Evolutionary conservation across 2,797 vertebrate species (phyloP).

Genomic region (Sebastes diaconus): DNA sequence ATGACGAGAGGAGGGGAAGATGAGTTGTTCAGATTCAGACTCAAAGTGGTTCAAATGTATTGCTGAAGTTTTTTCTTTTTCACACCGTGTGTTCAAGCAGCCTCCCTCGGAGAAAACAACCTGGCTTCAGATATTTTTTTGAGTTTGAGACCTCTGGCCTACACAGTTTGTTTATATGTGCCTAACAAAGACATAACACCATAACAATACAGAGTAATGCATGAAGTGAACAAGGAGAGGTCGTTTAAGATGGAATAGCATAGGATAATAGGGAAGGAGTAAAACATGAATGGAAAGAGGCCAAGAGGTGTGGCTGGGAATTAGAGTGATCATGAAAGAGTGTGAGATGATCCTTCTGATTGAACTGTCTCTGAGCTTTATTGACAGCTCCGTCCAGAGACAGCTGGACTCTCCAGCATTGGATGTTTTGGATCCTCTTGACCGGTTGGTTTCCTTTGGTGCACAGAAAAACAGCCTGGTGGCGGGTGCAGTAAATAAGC

Average conservation of each 20-base stretch:
- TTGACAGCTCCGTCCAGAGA: not conserved
- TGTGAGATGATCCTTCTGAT: not conserved
- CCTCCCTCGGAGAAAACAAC: not conserved
- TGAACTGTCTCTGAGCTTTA: constrained; percentile 20
- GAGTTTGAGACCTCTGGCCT: not conserved
- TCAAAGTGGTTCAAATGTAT: no score
- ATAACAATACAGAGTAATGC: not conserved
- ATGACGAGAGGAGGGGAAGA: not conserved
- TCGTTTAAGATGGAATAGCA: not conserved
- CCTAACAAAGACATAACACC: not conserved
- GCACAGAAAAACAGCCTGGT: not conserved
- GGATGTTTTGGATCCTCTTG: not conserved
- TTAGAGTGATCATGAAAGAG: constrained; percentile 5
- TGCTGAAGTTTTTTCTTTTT: no score
- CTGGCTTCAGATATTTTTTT: not conserved
- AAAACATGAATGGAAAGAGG: not conserved
- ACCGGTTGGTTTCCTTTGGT: not conserved
- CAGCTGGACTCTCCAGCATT: not conserved
- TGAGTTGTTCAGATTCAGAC: no score
- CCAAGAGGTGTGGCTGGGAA: constrained; percentile 2
- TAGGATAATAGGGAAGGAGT: not conserved
- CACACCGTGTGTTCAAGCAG: no score
- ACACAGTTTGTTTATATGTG: not conserved
- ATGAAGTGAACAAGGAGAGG: not conserved
- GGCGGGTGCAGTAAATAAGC: not conserved